phyloP scores from a whole-genome alignment of 2,888 invertebrate species.

The Agrilus biguttatus region DNA sequence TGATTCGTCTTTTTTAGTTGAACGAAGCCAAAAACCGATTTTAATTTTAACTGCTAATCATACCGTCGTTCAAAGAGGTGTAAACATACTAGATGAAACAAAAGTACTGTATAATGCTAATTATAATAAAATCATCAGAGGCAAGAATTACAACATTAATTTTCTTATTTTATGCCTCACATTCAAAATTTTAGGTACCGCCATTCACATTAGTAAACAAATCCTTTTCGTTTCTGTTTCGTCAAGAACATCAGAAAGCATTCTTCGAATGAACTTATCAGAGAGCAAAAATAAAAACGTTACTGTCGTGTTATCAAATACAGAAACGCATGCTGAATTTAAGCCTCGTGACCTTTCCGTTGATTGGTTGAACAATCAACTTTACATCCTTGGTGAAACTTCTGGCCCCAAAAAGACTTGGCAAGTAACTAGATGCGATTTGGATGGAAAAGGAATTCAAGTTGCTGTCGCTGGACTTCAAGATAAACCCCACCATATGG shows the following conservation, averaged over 20 bases:
- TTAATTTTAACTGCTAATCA: slow-evolving; percentile 56
- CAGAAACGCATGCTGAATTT: slow-evolving; percentile 42
- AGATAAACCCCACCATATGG: slow-evolving; percentile 61
- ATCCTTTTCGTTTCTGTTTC: slow-evolving; percentile 67
- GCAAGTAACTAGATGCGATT: slow-evolving; percentile 62
- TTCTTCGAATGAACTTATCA: slow-evolving; percentile 35
- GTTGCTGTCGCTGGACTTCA: slow-evolving; percentile 57
- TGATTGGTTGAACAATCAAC: slow-evolving; percentile 78
- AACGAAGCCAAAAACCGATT: slow-evolving; percentile 51
- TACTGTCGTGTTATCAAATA: slow-evolving; percentile 35
- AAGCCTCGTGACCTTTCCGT: slow-evolving; percentile 59
- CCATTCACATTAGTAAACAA: slow-evolving; percentile 58
- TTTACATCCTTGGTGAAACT: slow-evolving; percentile 70
- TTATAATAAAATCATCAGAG: slow-evolving; percentile 31
- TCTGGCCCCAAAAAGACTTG: slow-evolving; percentile 36
- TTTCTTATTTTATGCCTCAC: not conserved
- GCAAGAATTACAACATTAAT: slow-evolving; percentile 16
- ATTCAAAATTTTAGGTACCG: slow-evolving; percentile 44
- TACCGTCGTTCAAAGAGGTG: slow-evolving; percentile 50
- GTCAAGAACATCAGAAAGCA: slow-evolving; percentile 34
- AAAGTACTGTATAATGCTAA: slow-evolving; percentile 46
- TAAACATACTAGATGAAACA: slow-evolving; percentile 52
- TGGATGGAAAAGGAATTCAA: slow-evolving; percentile 56
- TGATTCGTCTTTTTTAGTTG: slow-evolving; percentile 33
- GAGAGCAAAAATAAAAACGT: slow-evolving; percentile 26